Base-by-base conservation (phyloP, 2,888 invertebrate species). In the Balanococcus diminutus region DNA sequence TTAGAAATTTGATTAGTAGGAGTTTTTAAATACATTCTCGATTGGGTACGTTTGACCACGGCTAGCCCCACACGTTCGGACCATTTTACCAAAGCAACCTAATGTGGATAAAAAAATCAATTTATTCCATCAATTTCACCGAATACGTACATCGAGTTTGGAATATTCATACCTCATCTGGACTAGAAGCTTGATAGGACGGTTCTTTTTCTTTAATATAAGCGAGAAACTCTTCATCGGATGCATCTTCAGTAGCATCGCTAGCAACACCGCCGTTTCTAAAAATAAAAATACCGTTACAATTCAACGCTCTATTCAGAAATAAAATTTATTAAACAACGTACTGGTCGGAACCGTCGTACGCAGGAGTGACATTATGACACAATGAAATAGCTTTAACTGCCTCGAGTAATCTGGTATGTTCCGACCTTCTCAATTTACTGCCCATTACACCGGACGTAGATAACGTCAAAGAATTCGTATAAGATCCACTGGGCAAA, bases 311-410 rank as follows among this genome's bases (percentile, higher is more conserved):
- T n/a, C n/a, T n/a, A n/a, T n/a, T n/a, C 19, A 19, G 22, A 28
- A 32, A 9, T 36, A 36, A 5, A 36, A 4, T 9, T n/a, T 22
- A 3, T 25, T 22, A 11, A 61, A 61, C 8, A 61, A 85, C 51
- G 39, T 51, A 85, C 85, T 85, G 75, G 32, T 79, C 75, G n/a
- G 81, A 39, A 72, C 82, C 90, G 88, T 98, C 98, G 89, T 95
- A 96, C 1, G 98, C 97, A 0, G 99, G 99, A 0, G 99, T 99
- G 11, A 99, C 99, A 90, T 99, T 99, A 90, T 99, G 99, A 90
- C 99, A 99, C 51, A 99, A 91, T 0, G 99, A 98, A 83, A 99
- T 91, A 0, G 99, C 98, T 88, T 96, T 94, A 36, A 98, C 96
- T 0, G 96, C 96, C 89, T 96, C 96, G 91, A 95, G 95, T 87